Evolutionary conservation across 2,888 invertebrate genomes (phyloP).

Genomic region (Lagria hirta): DNA sequence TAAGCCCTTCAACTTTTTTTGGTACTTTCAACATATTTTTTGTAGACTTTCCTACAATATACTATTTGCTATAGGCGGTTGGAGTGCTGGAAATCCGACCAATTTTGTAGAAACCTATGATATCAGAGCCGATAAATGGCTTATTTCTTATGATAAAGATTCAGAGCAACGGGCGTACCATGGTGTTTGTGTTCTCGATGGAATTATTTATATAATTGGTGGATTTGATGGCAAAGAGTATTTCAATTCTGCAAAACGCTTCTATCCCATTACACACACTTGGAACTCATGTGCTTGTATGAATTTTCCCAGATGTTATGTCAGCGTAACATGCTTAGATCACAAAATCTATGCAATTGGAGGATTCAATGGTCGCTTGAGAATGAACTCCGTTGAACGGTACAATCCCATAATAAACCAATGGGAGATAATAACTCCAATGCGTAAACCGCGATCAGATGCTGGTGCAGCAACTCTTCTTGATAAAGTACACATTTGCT

Average conservation of each 20-base stretch:
- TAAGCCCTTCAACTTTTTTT: constrained; percentile 29
- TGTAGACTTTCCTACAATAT: constrained; percentile 70
- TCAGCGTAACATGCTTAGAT: constrained; percentile 71
- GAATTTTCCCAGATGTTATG: constrained; percentile 75
- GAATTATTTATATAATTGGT: constrained; percentile 76
- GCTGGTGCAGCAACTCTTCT: constrained; percentile 72
- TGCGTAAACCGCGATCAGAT: constrained; percentile 76
- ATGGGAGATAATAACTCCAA: constrained; percentile 76
- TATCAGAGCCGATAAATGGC: constrained; percentile 77
- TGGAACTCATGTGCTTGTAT: constrained; percentile 80
- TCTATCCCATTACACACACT: constrained; percentile 72
- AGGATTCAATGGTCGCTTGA: constrained; percentile 76
- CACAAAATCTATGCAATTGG: constrained; percentile 80
- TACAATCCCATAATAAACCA: constrained; percentile 75
- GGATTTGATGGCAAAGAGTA: constrained; percentile 80
- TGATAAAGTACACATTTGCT: constrained; percentile 58
- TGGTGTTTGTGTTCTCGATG: constrained; percentile 71
- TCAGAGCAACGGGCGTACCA: constrained; percentile 75
- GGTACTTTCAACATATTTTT: constrained; percentile 26
- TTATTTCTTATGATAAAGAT: constrained; percentile 68
- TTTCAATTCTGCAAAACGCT: constrained; percentile 77
- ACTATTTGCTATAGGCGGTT: constrained; percentile 82
- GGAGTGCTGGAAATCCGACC: constrained; percentile 82
- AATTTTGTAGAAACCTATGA: constrained; percentile 79
- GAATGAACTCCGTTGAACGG: constrained; percentile 76